These are phyloP conservation scores for Nudaria mundana DNA, from an alignment of 2,888 invertebrate genomes.

Conservation along the genomic window DNA sequence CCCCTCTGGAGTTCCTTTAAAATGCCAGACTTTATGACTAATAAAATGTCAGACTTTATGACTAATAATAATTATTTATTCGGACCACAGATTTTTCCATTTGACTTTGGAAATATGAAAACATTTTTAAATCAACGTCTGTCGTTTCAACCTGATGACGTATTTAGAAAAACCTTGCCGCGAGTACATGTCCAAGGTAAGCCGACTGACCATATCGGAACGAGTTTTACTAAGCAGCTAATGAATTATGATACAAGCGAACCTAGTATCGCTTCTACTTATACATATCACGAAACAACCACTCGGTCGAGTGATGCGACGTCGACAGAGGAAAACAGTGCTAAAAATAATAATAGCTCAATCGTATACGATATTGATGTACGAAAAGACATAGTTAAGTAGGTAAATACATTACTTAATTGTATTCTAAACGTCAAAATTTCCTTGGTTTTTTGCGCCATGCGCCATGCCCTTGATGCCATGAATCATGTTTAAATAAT, in stretches of 20 bases:
- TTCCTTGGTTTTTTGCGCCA: no score
- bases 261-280: constrained; percentile 12
- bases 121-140: not conserved
- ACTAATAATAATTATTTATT: constrained; percentile 4
- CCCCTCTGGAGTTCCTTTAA: not conserved
- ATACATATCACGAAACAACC: constrained; percentile 9
- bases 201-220: constrained; percentile 13
- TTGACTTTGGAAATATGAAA: constrained; percentile 1
- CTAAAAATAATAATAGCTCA: constrained; percentile 6
- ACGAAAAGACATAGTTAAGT: constrained; percentile 13
- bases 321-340: constrained; percentile 7
- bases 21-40: constrained; percentile 1
- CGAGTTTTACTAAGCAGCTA: constrained; percentile 17
- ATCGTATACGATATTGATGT: constrained; percentile 16
- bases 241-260: constrained; percentile 15
- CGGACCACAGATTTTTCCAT: constrained; percentile 5
- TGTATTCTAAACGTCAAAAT: no score
- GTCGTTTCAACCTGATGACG: constrained; percentile 10
- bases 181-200: constrained; percentile 24
- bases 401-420: no score
- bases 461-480: no score
- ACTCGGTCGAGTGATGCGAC: constrained; percentile 5
- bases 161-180: constrained; percentile 15
- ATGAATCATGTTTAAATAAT: no score
- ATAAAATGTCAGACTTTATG: not conserved